Evolutionary conservation across 2,113 vertebrate genomes (phyloP).

Genomic region (Trochalopteron elliotii): DNA sequence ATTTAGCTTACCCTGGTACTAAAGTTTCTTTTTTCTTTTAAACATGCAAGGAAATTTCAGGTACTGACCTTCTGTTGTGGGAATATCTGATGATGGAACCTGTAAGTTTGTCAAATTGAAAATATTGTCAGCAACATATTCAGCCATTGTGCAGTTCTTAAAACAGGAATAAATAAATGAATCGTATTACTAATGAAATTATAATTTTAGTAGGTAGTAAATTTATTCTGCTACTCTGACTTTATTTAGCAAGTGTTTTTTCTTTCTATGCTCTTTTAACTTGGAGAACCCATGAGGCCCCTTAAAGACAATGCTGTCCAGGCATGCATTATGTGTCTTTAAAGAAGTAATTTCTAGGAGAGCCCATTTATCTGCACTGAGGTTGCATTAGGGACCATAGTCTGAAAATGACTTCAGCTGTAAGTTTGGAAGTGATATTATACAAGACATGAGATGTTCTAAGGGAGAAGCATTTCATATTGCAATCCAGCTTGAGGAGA

Average conservation of each 20-base stretch:
- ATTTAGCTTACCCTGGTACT: background rate
- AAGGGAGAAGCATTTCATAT: background rate
- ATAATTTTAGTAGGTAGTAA: background rate
- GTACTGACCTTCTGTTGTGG: background rate
- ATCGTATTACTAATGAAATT: background rate
- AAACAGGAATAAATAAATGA: background rate
- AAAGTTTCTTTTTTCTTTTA: background rate
- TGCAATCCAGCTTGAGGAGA: background rate
- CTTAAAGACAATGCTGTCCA: background rate
- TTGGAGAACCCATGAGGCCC: background rate
- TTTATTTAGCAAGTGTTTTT: background rate
- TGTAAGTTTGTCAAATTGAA: background rate
- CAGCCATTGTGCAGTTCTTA: background rate
- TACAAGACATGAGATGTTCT: background rate
- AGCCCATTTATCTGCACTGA: conserved; percentile 1
- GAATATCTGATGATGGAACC: background rate
- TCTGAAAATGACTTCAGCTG: background rate
- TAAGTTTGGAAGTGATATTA: background rate
- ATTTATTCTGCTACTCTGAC: background rate
- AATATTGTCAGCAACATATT: background rate
- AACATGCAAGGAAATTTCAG: background rate
- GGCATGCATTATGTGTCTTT: background rate
- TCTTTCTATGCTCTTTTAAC: background rate
- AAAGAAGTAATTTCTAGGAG: background rate
- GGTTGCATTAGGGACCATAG: background rate